Evolutionary conservation across 2,113 vertebrate species (phyloP), one percentile per base, ranked within the genome.

Genomic region (Pleuronectes platessa): DNA sequence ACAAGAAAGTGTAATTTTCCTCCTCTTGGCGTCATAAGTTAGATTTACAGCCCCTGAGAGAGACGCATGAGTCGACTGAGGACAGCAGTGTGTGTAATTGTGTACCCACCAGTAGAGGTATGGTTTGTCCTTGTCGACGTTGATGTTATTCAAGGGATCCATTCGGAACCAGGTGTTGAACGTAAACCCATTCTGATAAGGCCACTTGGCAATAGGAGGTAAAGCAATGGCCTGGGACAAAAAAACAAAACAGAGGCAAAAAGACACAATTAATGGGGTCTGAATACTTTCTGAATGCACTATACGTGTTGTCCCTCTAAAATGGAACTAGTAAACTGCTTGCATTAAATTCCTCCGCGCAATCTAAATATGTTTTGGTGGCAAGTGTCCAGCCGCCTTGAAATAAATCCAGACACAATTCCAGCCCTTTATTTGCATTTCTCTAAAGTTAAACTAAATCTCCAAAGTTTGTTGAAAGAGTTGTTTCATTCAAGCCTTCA

Each of bases 171-270:
- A 99, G 77, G 97, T 99, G 91, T 97, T 99, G 82, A 99, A 95
- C 71, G 97, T 99, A 91, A 99, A 98, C 76, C 97, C 97, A 89
- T 96, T 99, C 90, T 98, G 97, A 91, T 99, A 98, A 96, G 97
- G 97, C 97, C 97, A 99, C 95, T 97, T 97, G 88, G 97, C 97
- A 93, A 99, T 98, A 69, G 97, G 97, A 95, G 97, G 97, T 95
- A 99, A 96, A 61, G 97, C 97, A 90, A 99, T 98, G 82, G 97
- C 97, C 97, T 99, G 71, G 0, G 17, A 76, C 11, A 63, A 68
- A 71, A 63, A 68, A 71, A 0, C n/a, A 40, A 78, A 82, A 89
- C 61, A 68, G 7, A 11, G 8, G 13, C 13, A 71, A 63, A 63
- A 60, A 8, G 15, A 59, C 45, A 56, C 55, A 56, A 27, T 59